phyloP scores from a whole-genome alignment of 2,797 vertebrate genomes.

The Erethizon dorsatum region DNA sequence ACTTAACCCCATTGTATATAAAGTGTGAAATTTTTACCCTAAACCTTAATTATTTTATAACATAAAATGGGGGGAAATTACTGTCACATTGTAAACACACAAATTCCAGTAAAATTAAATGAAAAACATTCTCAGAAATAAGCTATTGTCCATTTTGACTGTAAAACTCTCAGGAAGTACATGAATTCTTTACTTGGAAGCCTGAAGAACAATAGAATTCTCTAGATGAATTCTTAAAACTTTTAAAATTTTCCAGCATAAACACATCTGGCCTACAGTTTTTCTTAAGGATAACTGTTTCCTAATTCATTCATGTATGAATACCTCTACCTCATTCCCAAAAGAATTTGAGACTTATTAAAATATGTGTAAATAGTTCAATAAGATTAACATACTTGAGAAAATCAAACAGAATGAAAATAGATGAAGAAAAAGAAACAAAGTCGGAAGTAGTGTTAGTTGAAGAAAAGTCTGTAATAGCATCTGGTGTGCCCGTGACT shows the following conservation, averaged over 20 bases:
- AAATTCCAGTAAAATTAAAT: constrained; percentile 5
- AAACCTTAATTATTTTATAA: constrained; percentile 28
- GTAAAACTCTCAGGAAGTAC: neutral
- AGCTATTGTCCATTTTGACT: neutral
- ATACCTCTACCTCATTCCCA: neutral
- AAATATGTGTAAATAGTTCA: neutral
- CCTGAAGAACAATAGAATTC: neutral
- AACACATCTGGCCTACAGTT: neutral
- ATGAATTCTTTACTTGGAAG: neutral
- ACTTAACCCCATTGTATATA: neutral
- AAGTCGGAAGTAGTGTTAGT: neutral
- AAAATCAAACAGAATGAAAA: constrained; percentile 37
- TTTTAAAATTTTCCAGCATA: constrained; percentile 33
- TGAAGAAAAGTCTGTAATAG: neutral
- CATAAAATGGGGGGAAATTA: neutral
- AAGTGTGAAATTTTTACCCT: neutral
- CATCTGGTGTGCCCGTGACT: neutral
- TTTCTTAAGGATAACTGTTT: constrained; percentile 32
- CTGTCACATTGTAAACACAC: neutral
- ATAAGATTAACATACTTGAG: neutral
- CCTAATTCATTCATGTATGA: constrained; percentile 25
- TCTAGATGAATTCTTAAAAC: neutral
- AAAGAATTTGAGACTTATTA: constrained; percentile 15
- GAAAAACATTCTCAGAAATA: neutral
- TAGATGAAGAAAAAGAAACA: neutral